A percentile compares a stretch with the other conserved stretches of the same genome.
Evolutionary conservation across 1,140 invertebrate species (phyloP).

Genomic region (Hyles vespertilio): DNA sequence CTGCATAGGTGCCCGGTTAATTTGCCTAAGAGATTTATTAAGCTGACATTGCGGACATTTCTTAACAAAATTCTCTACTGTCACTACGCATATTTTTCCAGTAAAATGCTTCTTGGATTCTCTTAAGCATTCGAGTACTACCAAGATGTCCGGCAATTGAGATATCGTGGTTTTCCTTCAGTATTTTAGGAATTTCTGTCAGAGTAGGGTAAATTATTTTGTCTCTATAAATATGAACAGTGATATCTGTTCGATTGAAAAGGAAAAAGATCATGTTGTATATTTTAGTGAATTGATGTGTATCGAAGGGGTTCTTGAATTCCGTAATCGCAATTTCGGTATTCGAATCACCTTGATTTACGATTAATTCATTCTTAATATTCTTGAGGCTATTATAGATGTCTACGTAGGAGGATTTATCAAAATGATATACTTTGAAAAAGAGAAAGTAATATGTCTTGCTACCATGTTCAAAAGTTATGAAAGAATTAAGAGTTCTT

Average conservation of each 20-base stretch:
- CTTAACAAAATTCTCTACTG: slow-evolving; percentile 24
- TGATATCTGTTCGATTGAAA: slow-evolving; percentile 19
- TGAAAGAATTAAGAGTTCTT: no score
- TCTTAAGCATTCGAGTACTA: no score
- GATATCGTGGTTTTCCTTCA: no score
- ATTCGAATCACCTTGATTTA: slow-evolving; percentile 1
- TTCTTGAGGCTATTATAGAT: slow-evolving; percentile 24
- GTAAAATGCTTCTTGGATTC: no score
- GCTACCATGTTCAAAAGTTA: no score
- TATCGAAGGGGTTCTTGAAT: slow-evolving; percentile 27
- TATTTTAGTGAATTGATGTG: slow-evolving; percentile 17
- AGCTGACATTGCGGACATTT: slow-evolving; percentile 21
- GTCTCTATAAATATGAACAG: no score
- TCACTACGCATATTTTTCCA: slow-evolving; percentile 32
- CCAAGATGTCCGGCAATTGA: no score
- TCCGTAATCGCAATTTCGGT: slow-evolving; percentile 17
- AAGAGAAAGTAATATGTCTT: slow-evolving; percentile 25
- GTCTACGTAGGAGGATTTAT: slow-evolving; percentile 14
- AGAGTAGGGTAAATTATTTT: no score
- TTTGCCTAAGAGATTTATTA: slow-evolving; percentile 25
- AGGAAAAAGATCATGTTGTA: slow-evolving; percentile 16
- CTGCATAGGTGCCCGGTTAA: slow-evolving; percentile 23
- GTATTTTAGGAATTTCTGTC: no score
- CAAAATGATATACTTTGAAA: slow-evolving; percentile 28
- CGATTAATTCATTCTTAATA: slow-evolving; percentile 5